Percentiles rank a stretch among this genome's conserved stretches.
Conservation (phyloP, 2,797 vertebrate genomes). For the Columba guinea region DNA sequence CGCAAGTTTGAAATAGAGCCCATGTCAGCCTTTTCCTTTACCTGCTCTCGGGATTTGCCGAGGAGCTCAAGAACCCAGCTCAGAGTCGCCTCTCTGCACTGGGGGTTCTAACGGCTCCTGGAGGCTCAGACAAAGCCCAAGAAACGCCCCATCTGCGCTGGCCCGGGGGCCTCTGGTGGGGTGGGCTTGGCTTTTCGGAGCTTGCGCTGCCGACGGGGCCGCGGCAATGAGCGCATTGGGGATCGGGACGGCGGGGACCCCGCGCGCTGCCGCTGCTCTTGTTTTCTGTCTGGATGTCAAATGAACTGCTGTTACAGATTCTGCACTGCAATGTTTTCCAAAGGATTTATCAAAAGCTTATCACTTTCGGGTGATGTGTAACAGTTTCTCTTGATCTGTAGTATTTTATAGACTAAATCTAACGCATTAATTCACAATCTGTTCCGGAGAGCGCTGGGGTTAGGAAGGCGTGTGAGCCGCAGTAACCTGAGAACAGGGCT, state of each 20-base stretch:
- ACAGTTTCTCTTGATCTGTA: background rate
- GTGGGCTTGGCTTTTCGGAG: background rate
- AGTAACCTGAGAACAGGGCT: rapidly evolving
- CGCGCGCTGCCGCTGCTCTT: background rate
- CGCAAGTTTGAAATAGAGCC: background rate
- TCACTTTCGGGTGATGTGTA: background rate
- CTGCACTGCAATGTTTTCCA: background rate
- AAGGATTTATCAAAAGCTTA: background rate
- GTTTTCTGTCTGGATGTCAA: background rate
- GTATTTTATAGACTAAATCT: background rate
- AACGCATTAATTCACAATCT: background rate
- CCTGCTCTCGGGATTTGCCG: background rate
- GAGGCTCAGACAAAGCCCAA: background rate
- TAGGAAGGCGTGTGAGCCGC: background rate
- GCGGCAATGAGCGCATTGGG: background rate
- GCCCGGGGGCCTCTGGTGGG: background rate
- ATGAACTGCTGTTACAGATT: rapidly evolving
- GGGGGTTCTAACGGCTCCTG: background rate
- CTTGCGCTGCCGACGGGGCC: background rate
- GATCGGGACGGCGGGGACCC: background rate
- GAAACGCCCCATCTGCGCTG: rapidly evolving
- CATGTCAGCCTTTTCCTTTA: background rate
- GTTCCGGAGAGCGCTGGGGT: background rate
- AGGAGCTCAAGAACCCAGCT: background rate
- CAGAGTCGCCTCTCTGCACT: background rate